Conservation (phyloP, 2,797 vertebrate species). For the Mus minutoides region DNA sequence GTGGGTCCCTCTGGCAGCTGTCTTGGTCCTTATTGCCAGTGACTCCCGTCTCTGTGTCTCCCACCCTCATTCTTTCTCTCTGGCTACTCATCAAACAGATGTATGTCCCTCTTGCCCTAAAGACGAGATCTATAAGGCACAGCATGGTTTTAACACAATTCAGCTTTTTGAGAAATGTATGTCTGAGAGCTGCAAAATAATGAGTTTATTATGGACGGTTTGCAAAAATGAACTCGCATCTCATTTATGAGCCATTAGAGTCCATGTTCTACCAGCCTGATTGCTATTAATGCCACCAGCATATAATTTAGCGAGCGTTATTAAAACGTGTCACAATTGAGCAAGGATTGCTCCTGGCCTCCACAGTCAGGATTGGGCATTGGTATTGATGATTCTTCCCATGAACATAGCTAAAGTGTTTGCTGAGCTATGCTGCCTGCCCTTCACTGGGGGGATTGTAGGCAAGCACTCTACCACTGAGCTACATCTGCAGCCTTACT, state of each 20-base stretch:
- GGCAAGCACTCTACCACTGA: not conserved
- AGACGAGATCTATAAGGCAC: conserved; percentile 77
- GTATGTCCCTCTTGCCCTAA: conserved; percentile 47
- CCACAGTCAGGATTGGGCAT: not conserved
- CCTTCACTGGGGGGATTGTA: not conserved
- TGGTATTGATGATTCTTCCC: not conserved
- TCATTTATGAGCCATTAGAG: conserved; percentile 87
- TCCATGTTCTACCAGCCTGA: conserved; percentile 81
- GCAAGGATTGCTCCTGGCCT: not conserved
- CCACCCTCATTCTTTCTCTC: not conserved
- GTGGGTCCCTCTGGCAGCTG: conserved; percentile 77
- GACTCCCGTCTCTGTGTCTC: conserved; percentile 9
- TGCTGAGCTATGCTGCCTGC: not conserved
- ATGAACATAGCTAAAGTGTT: not conserved
- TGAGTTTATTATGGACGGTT: conserved; percentile 87
- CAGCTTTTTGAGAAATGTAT: conserved; percentile 84
- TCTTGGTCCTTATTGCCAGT: conserved; percentile 68
- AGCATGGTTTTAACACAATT: conserved; percentile 81
- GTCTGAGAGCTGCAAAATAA: conserved; percentile 87
- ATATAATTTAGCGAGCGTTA: conserved; percentile 85
- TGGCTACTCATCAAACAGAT: conserved; percentile 68
- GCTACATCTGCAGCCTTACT: not conserved
- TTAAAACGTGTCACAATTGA: conserved; percentile 74
- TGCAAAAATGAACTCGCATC: conserved; percentile 87
- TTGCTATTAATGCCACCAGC: conserved; percentile 87